Percentiles rank a stretch among this genome's conserved stretches.
Evolutionary conservation across 92 coral and sea anemone genomes (phyloP).

Genomic region (Porites evermanni): DNA sequence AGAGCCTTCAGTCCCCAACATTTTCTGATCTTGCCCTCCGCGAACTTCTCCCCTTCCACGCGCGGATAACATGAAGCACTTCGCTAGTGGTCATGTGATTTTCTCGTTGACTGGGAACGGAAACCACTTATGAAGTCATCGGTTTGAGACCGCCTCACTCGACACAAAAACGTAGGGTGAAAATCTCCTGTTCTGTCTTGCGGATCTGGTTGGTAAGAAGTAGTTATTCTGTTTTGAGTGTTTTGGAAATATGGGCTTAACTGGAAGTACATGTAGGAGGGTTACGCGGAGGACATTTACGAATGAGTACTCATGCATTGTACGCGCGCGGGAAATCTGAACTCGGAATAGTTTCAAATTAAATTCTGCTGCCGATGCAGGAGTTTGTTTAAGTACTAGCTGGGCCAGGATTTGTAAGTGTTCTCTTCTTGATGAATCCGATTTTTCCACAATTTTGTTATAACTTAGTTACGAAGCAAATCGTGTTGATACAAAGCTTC

Average conservation of each 20-base stretch:
- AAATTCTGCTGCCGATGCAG: background rate
- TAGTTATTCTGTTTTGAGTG: background rate
- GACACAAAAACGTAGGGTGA: background rate
- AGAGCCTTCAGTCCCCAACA: too few relatives aligned
- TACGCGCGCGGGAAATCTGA: constrained; percentile 49
- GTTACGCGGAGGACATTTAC: background rate
- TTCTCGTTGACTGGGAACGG: constrained; percentile 15
- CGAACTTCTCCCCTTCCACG: background rate
- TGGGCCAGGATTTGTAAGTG: too few relatives aligned
- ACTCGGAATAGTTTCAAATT: constrained; percentile 3
- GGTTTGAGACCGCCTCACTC: constrained; percentile 21
- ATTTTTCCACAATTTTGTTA: too few relatives aligned
- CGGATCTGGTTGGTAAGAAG: constrained; percentile 12
- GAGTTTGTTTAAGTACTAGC: background rate
- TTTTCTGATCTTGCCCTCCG: too few relatives aligned
- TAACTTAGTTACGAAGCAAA: too few relatives aligned
- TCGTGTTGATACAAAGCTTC: too few relatives aligned
- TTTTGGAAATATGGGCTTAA: background rate
- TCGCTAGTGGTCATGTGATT: constrained; percentile 43
- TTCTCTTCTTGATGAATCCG: too few relatives aligned
- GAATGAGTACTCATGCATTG: background rate
- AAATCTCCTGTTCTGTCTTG: background rate
- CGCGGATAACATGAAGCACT: background rate
- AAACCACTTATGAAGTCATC: constrained; percentile 38
- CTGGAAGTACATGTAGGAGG: background rate